Base-by-base conservation (phyloP, 1,140 invertebrate species). In the Panulirus ornatus region DNA sequence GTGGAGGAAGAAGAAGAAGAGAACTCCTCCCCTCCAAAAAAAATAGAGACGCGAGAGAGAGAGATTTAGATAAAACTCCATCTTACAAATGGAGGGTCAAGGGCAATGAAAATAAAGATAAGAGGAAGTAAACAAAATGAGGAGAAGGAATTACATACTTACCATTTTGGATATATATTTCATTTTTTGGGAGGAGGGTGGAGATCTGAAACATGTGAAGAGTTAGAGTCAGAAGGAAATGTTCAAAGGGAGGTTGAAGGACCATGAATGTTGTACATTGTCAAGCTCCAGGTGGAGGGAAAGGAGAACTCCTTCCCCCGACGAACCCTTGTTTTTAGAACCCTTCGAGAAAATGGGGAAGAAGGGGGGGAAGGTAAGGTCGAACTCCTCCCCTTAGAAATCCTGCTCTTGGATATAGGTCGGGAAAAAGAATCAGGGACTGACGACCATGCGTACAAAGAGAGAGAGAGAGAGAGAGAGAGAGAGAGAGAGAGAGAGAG, bases 401-500 rank as follows among this genome's bases (percentile, higher is more conserved):
- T 22, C 11, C 11, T 11, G 22, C 11, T 22, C 51, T 22, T 58
- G 22, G 51, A 22, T 22, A 58, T 11, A 11, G 51, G 51, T 22
- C 11, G 11, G 51, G 51, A 11, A 22, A 22, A 58, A 58, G 51
- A 22, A 58, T 11, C 11, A 22, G 22, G 22, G 51, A 11, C 11
- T 11, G 51, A 22, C n/a, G n/a, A n/a, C n/a, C n/a, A n/a, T n/a
- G n/a, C n/a, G n/a, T n/a, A n/a, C n/a, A n/a, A 34, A 66, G 22
- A 8, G 30, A 66, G 63, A 22, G 63, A 66, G 63, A 66, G 30
- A 34, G 63, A 66, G 63, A 66, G 63, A 66, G 30, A 66, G 22
- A 34, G 63, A 66, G 63, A 66, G 63, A 66, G 63, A 66, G 63
- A 66, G 63, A 40, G 73, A 38, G 14, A 73, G 38, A 38, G 40